Conservation (phyloP, 2,888 invertebrate species). For the Melinaea menophilus region DNA sequence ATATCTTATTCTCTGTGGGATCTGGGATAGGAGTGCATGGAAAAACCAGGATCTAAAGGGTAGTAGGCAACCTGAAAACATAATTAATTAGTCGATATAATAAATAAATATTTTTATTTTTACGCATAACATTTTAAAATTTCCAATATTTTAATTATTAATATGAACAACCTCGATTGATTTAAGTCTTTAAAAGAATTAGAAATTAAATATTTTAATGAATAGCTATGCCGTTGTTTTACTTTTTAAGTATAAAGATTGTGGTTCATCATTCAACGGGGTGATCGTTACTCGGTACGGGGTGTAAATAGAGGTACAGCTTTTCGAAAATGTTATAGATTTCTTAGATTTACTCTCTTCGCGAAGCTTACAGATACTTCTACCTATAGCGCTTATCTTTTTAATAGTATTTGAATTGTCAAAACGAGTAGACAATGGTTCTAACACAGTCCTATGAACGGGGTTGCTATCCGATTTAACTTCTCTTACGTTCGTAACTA, state of each 20-base stretch:
- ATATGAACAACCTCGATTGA: background rate
- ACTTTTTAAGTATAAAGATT: constrained; percentile 21
- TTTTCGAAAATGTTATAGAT: constrained; percentile 61
- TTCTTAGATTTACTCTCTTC: constrained; percentile 53
- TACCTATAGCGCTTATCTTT: constrained; percentile 68
- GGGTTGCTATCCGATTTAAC: constrained; percentile 55
- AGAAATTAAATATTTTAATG: constrained; percentile 8
- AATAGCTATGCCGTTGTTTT: constrained; percentile 13
- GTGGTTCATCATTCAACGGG: constrained; percentile 54
- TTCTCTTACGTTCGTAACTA: constrained; percentile 46
- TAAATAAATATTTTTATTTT: background rate
- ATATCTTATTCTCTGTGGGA: background rate
- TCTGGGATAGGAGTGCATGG: background rate
- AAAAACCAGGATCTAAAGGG: background rate
- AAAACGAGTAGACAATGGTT: constrained; percentile 47
- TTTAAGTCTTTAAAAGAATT: constrained; percentile 1
- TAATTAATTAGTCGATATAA: background rate
- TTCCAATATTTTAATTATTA: background rate
- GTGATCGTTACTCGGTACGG: constrained; percentile 63
- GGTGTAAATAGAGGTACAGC: constrained; percentile 62
- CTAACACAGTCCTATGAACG: constrained; percentile 44
- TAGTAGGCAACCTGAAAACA: background rate
- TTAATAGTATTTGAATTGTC: constrained; percentile 59
- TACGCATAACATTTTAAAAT: background rate
- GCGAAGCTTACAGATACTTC: constrained; percentile 63